Conservation (phyloP, 2,888 invertebrate species). For the Nineta flava region DNA sequence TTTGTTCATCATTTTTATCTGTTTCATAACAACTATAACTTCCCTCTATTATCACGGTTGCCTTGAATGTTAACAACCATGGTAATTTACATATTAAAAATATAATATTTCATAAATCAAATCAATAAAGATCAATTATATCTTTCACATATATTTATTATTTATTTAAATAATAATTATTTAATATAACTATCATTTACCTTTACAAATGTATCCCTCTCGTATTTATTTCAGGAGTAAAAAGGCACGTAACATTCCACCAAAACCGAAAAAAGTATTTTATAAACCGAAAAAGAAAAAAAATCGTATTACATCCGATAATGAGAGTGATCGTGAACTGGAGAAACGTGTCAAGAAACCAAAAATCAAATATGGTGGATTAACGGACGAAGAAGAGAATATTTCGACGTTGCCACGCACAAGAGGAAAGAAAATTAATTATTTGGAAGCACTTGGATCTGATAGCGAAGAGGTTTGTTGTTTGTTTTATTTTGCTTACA, state of each 20-base stretch:
- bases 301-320: slow-evolving; percentile 21
- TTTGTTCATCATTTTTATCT: no score
- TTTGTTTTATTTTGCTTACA: neutral
- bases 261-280: slow-evolving; percentile 28
- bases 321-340: slow-evolving; percentile 27
- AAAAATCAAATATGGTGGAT: slow-evolving; percentile 37
- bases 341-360: slow-evolving; percentile 22
- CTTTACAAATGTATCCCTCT: no score
- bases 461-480: slow-evolving; percentile 52
- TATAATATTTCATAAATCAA: no score
- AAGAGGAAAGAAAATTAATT: slow-evolving; percentile 56
- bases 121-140: no score
- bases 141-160: no score
- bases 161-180: no score
- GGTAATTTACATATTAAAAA: no score
- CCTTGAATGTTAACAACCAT: no score
- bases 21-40: no score
- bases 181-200: no score
- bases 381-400: slow-evolving; percentile 37
- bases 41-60: no score
- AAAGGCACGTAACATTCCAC: neutral
- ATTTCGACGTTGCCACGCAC: slow-evolving; percentile 49
- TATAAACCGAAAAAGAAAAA: slow-evolving; percentile 30
- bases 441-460: slow-evolving; percentile 57
- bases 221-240: no score